Evolutionary conservation across 2,113 vertebrate genomes (phyloP), one percentile per base, ranked within the genome.

Genomic region (Condylura cristata): DNA sequence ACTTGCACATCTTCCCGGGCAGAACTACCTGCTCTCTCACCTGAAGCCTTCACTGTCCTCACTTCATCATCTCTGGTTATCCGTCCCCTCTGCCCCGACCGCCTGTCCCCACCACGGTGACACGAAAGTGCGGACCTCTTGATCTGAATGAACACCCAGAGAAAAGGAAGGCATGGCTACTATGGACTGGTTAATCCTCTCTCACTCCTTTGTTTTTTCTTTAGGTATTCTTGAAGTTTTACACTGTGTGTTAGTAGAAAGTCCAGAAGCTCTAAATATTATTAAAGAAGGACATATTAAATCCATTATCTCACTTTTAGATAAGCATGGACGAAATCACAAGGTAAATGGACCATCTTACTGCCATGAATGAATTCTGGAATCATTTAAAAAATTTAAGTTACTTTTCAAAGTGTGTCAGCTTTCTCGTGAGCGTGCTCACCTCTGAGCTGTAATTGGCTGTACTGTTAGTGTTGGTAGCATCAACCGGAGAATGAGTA

Each of bases 221-320:
- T 9, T 51, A 99, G 99, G 99, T 87, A 99, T 99, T 96, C 98
- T 99, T n/a, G 99, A 99, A 91, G 99, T 99, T 94, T 98, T 99
- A 94, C 99, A 99, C 85, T 99, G 99, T 97, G 99, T 99, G 7
- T 97, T 99, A 96, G 99, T 99, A 96, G 99, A 99, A 98, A 99
- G 99, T 97, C 99, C 99, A 28, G 99, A 99, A 98, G 99, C 99
- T 75, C 97, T 99, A 44, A 99, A 99, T 97, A 99, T 99, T 94
- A 99, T 99, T 97, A 99, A 99, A 97, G 99, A 99, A 95, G 99
- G 99, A 88, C 99, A 99, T 96, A 99, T 99, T 97, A 99, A 99
- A 91, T 99, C 99, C 65, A 99, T 99, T 48, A 99, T 99, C 94
- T 99, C 99, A 53, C 98, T 99, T 88, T 97, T 99, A 95, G 99